Conservation (phyloP, 2,888 invertebrate genomes). For the Pterobdella sp. region DNA sequence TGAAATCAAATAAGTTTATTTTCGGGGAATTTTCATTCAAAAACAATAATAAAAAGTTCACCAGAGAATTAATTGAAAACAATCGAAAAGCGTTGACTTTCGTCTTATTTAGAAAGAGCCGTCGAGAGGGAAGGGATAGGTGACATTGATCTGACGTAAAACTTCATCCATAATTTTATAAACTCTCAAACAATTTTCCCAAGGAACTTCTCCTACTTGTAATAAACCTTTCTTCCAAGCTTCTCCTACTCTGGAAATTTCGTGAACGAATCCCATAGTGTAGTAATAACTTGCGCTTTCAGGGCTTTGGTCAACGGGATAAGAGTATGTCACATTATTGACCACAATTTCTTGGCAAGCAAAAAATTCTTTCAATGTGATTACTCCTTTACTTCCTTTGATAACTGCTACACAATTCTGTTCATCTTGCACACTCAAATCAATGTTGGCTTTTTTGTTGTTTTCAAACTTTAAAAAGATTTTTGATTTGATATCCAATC, state of each 20-base stretch:
- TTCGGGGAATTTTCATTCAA: too few relatives aligned
- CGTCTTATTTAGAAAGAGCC: too few relatives aligned
- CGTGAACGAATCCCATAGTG: conserved; percentile 17
- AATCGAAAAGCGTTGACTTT: too few relatives aligned
- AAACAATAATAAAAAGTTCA: too few relatives aligned
- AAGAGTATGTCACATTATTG: not conserved
- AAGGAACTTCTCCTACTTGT: conserved; percentile 2
- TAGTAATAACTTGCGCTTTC: conserved; percentile 12
- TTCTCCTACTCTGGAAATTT: conserved; percentile 11
- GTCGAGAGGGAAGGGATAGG: too few relatives aligned
- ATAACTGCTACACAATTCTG: conserved; percentile 22
- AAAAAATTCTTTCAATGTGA: conserved; percentile 22
- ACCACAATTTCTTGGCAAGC: conserved; percentile 10
- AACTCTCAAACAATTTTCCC: conserved; percentile 4
- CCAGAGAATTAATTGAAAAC: too few relatives aligned
- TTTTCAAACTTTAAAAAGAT: conserved; percentile 25
- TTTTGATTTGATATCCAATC: conserved; percentile 36
- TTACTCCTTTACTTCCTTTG: conserved; percentile 29
- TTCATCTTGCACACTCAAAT: conserved; percentile 2
- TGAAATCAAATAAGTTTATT: too few relatives aligned
- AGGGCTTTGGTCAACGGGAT: not conserved
- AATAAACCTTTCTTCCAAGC: not conserved
- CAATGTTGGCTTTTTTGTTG: conserved; percentile 21
- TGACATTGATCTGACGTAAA: conserved; percentile 9
- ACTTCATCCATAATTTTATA: conserved; percentile 14